Percentiles rank a stretch among this genome's conserved stretches.
Evolutionary conservation across 1,140 invertebrate genomes (phyloP).

Genomic region (Calliphora vicina): DNA sequence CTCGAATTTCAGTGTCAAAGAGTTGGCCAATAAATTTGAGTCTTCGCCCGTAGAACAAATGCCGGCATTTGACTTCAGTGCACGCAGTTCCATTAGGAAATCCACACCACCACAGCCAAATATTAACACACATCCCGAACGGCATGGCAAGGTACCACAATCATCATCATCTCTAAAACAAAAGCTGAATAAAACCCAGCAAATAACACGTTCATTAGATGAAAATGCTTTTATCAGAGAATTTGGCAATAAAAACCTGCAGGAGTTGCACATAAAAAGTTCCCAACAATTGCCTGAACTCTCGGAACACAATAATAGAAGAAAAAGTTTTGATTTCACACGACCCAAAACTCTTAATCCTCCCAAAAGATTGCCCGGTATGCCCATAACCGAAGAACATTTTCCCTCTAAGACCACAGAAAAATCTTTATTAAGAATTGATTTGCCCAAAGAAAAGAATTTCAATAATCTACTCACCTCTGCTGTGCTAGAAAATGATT

Average conservation of each 20-base stretch:
- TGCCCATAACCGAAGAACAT: slow-evolving; percentile 61
- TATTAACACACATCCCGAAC: slow-evolving; percentile 6
- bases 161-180: slow-evolving; percentile 48
- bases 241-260: slow-evolving; percentile 65
- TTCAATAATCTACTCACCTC: slow-evolving; percentile 16
- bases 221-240: slow-evolving; percentile 74
- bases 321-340: slow-evolving; percentile 63
- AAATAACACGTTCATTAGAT: slow-evolving; percentile 76
- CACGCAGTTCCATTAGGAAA: slow-evolving; percentile 50
- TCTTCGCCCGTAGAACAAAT: slow-evolving; percentile 64
- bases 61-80: slow-evolving; percentile 57
- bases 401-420: slow-evolving; percentile 44
- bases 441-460: slow-evolving; percentile 39
- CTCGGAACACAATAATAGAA: slow-evolving; percentile 53
- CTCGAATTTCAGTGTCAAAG: slow-evolving; percentile 65
- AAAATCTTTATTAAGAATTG: slow-evolving; percentile 35
- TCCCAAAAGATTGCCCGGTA: slow-evolving; percentile 68
- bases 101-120: slow-evolving; percentile 12
- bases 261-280: slow-evolving; percentile 58
- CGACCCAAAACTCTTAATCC: slow-evolving; percentile 66
- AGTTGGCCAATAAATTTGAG: slow-evolving; percentile 69
- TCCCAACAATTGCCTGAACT: slow-evolving; percentile 50
- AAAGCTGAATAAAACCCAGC: slow-evolving; percentile 68
- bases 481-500: slow-evolving; percentile 39
- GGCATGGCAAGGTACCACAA: slow-evolving; percentile 43